These are phyloP conservation scores for Hippocampus kuda DNA, from an alignment of 2,797 vertebrate species.

Conservation along the genomic window DNA sequence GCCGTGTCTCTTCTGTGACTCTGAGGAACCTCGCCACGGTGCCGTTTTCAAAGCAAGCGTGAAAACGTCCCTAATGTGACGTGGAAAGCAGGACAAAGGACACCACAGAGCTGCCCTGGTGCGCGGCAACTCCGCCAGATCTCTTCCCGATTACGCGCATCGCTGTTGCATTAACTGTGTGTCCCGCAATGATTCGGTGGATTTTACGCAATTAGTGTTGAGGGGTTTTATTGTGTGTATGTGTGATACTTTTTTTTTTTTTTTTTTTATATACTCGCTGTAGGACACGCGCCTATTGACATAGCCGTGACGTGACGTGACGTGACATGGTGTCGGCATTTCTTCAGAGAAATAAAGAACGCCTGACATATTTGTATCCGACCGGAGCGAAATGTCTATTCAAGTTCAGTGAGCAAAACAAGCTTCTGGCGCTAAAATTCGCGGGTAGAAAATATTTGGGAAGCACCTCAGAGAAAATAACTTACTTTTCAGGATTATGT, in stretches of 20 bases:
- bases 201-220: slow-evolving; percentile 60
- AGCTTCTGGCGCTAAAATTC: too few relatives aligned
- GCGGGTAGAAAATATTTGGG: too few relatives aligned
- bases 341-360: neutral
- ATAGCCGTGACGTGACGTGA: neutral
- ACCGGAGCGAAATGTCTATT: neutral
- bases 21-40: slow-evolving; percentile 44
- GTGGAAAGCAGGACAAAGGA: slow-evolving; percentile 52
- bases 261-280: neutral
- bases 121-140: slow-evolving; percentile 41
- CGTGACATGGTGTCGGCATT: neutral
- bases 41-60: slow-evolving; percentile 57
- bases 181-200: slow-evolving; percentile 46
- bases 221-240: slow-evolving; percentile 6
- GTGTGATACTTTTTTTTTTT: slow-evolving; percentile 7
- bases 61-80: slow-evolving; percentile 55
- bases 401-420: too few relatives aligned
- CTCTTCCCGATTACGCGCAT: slow-evolving; percentile 68
- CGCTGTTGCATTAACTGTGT: slow-evolving; percentile 24
- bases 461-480: too few relatives aligned
- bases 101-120: slow-evolving; percentile 32
- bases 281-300: neutral
- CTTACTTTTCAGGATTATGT: too few relatives aligned
- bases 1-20: slow-evolving; percentile 34
- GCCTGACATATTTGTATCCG: neutral